A percentile compares a stretch with the other conserved stretches of the same genome.
These are phyloP conservation scores for Drosophila carrolli DNA, from an alignment of 1,140 invertebrate genomes.

Conservation along the genomic window DNA sequence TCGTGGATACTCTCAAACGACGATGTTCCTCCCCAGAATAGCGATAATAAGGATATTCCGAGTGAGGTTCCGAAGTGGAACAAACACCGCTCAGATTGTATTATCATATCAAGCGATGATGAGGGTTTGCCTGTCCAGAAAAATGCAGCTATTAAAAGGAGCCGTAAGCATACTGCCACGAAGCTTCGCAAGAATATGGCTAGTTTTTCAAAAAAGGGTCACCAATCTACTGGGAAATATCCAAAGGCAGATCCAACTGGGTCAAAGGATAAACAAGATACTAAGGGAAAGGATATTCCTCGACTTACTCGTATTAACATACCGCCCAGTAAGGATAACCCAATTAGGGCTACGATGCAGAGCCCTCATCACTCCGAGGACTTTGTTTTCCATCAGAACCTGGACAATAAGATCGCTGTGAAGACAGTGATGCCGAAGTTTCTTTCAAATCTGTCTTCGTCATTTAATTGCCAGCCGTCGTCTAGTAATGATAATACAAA, in stretches of 20 bases:
- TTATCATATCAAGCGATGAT: background rate
- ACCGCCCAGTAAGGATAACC: no score
- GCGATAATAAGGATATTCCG: no score
- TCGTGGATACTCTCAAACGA: no score
- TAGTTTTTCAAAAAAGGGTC: no score
- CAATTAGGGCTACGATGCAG: background rate
- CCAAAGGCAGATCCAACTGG: no score
- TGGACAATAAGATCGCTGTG: background rate
- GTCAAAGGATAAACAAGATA: no score
- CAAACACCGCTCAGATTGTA: background rate
- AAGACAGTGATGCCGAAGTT: conserved; percentile 5
- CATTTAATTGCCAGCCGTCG: background rate
- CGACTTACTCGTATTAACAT: no score
- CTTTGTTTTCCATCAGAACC: conserved; percentile 1
- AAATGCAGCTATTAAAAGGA: background rate
- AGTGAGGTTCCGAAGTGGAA: no score
- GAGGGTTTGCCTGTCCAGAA: background rate
- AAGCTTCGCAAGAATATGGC: no score
- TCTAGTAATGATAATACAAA: background rate
- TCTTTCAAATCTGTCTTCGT: background rate
- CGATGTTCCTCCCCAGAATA: no score
- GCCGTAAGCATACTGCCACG: no score
- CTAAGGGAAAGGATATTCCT: background rate
- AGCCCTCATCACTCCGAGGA: background rate
- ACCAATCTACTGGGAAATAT: no score